Percentiles rank a stretch among this genome's conserved stretches.
phyloP scores from a whole-genome alignment of 35 echinoderm and acorn worm species.

The Stichopus chloronotus region DNA sequence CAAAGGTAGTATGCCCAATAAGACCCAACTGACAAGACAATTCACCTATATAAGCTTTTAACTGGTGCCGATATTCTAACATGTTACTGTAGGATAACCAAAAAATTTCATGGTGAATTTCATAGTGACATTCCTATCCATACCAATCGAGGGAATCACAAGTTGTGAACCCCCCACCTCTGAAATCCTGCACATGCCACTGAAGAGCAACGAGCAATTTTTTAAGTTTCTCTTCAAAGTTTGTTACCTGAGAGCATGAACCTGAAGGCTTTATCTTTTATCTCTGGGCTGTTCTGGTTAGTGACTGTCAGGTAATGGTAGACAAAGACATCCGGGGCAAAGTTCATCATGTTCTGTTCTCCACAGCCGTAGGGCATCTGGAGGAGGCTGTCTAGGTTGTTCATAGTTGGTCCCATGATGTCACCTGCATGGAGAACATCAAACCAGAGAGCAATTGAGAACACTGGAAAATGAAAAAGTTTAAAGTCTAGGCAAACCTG shows the following conservation, averaged over 20 bases:
- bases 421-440: conserved; percentile 66
- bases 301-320: conserved; percentile 83
- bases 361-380: conserved; percentile 87
- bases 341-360: conserved; percentile 97
- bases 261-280: conserved; percentile 74
- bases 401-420: conserved; percentile 91
- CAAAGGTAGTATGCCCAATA: too few species aligned
- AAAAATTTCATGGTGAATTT: too few species aligned
- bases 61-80: too few species aligned
- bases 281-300: conserved; percentile 57
- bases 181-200: too few species aligned
- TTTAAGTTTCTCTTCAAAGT: too few species aligned
- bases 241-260: conserved; percentile 85
- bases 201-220: too few species aligned
- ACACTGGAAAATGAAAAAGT: background rate
- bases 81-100: too few species aligned
- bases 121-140: too few species aligned
- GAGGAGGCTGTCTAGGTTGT: conserved; percentile 75
- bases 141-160: too few species aligned
- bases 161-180: too few species aligned
- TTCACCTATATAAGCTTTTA: too few species aligned
- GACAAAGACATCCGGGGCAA: conserved; percentile 98
- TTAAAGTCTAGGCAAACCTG: background rate
- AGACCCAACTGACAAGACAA: too few species aligned
- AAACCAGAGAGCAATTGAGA: background rate